phyloP scores from a whole-genome alignment of 2,797 vertebrate genomes.

The Pipistrellus kuhlii region DNA sequence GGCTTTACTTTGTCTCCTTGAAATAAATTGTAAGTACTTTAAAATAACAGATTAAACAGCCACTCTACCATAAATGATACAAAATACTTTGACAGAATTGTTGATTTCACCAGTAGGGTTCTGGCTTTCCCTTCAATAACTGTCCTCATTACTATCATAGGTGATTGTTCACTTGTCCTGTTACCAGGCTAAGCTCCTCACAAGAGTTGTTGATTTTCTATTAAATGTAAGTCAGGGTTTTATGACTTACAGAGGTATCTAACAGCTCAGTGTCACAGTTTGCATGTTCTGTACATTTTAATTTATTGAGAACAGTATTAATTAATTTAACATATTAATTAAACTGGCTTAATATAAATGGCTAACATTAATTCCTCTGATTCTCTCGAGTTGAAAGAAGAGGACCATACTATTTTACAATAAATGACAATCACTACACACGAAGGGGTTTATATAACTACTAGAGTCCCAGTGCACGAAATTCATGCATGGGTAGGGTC shows the following conservation, averaged over 20 bases:
- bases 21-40: not conserved
- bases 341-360: conserved; percentile 25
- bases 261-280: not conserved
- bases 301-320: conserved; percentile 26
- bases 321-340: conserved; percentile 43
- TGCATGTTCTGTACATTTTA: conserved; percentile 23
- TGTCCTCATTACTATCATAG: not conserved
- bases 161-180: not conserved
- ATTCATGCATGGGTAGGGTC: too few relatives aligned
- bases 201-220: conserved; percentile 12
- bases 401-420: not conserved
- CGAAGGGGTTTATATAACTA: not conserved
- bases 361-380: not conserved
- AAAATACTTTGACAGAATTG: not conserved
- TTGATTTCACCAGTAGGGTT: not conserved
- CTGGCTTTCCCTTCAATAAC: not conserved
- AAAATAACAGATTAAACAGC: conserved; percentile 5
- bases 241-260: not conserved
- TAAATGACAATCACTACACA: conserved; percentile 2
- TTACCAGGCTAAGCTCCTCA: not conserved
- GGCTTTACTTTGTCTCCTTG: not conserved
- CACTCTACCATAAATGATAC: not conserved
- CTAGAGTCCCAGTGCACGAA: too few relatives aligned
- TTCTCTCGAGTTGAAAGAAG: not conserved
- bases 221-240: conserved; percentile 51